Evolutionary conservation across 92 coral and sea anemone genomes (phyloP).

Genomic region (Actinernus sp.): DNA sequence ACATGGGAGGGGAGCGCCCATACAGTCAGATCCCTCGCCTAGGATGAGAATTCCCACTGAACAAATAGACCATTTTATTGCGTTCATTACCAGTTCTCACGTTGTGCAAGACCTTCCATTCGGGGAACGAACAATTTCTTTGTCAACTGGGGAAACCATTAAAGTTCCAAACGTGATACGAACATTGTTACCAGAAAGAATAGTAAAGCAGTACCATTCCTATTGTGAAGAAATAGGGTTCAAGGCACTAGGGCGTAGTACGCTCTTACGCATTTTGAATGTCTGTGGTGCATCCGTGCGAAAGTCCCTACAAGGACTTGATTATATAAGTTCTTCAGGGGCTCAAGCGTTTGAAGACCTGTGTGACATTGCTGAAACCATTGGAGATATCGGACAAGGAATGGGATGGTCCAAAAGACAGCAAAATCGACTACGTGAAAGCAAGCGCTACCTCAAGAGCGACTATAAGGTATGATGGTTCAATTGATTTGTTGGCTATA

Average conservation of each 20-base stretch:
- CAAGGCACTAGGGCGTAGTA: conserved; percentile 14
- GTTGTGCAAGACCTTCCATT: conserved; percentile 35
- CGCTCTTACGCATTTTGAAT: conserved; percentile 19
- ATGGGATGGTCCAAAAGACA: background rate
- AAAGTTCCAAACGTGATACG: conserved; percentile 24
- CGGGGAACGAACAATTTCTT: conserved; percentile 9
- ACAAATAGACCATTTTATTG: conserved; percentile 26
- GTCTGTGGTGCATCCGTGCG: conserved; percentile 30
- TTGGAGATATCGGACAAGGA: conserved; percentile 7
- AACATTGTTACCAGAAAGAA: conserved; percentile 18
- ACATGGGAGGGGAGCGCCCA: conserved; percentile 12
- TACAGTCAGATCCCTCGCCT: background rate
- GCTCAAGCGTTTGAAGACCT: conserved; percentile 19
- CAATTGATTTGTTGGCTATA: background rate
- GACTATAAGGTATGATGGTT: conserved; percentile 17
- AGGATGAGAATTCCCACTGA: conserved; percentile 2
- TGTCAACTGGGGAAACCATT: conserved; percentile 31
- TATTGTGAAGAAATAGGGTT: conserved; percentile 20
- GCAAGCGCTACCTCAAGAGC: conserved; percentile 18
- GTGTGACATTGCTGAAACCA: conserved; percentile 1
- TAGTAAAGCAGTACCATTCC: conserved; percentile 20
- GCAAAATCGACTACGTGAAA: conserved; percentile 8
- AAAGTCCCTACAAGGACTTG: conserved; percentile 35
- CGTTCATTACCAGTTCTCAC: conserved; percentile 36
- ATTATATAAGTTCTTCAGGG: conserved; percentile 25